phyloP scores from a whole-genome alignment of 2,888 invertebrate genomes.

The Platerodrilus igneus region DNA sequence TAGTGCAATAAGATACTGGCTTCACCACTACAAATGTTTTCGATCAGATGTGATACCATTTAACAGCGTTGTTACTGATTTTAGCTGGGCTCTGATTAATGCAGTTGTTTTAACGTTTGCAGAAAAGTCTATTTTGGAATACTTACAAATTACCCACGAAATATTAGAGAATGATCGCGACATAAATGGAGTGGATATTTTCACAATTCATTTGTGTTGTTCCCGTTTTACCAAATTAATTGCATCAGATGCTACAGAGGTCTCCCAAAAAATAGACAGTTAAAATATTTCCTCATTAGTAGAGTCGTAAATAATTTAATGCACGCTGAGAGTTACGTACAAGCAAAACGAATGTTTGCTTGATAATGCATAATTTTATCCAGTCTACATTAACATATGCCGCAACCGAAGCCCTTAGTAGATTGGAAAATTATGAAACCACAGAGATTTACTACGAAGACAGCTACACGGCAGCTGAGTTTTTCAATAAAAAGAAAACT shows the following conservation, averaged over 20 bases:
- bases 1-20: neutral
- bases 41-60: neutral
- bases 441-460: no score
- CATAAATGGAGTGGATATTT: neutral
- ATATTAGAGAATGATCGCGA: neutral
- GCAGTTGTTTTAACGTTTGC: neutral
- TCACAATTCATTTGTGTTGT: slow-evolving; percentile 2
- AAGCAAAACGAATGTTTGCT: no score
- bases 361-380: no score
- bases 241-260: slow-evolving; percentile 2
- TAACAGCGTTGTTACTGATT: slow-evolving; percentile 2
- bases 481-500: no score
- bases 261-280: neutral
- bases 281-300: slow-evolving; percentile 3
- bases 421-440: no score
- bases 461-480: no score
- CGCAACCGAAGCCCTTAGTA: no score
- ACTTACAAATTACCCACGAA: neutral
- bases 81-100: slow-evolving; percentile 5
- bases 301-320: neutral
- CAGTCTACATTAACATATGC: no score
- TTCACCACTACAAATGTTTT: neutral
- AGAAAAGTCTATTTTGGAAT: neutral
- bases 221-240: slow-evolving; percentile 4
- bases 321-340: neutral